Base-by-base conservation (phyloP, 2,797 vertebrate species). In the Sebastes glaucus region DNA sequence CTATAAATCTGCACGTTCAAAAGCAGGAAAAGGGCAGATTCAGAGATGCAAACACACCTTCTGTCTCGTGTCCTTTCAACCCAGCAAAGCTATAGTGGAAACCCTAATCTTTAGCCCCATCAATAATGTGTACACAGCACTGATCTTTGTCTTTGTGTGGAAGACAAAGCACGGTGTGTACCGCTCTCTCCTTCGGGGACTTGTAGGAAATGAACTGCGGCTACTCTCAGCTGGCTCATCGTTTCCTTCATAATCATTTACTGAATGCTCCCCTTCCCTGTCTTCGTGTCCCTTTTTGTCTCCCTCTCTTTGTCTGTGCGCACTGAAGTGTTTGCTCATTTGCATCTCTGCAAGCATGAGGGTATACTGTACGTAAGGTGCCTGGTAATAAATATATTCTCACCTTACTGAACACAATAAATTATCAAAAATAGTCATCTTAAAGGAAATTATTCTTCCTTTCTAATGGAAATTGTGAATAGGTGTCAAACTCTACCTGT, bases 171-270 rank as follows among this genome's bases (percentile, higher is more conserved):
- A 74, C 70, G 11, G 9, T 22, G 75, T 83, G 75, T 38, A 38
- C 87, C 7, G 65, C 81, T 79, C 68, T 53, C 56, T 86, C 71
- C 87, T 84, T 83, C 68, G 46, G 77, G 53, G 85, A 82, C 82
- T 84, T 80, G 73, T 77, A 87, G 86, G 86, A 91, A 89, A 91
- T 87, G 59, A 82, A 80, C 80, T 84, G 78, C 73, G 63, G 52
- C 82, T 87, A 6, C 77, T 86, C 86, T 85, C 81, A 86, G 87
- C 86, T 86, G 85, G 68, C 87, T 83, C 83, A 80, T 92, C 80
- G 82, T 81, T 89, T 87, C 77, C 61, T 77, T 85, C 71, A 81
- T 83, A 82, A 89, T 85, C 71, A 85, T 85, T 88, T 85, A 71
- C 78, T 78, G 73, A 82, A 85, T 78, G 64, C 28, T 76, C 83